Conservation (phyloP, 2,797 vertebrate genomes). For the Hydrocynus forskahlii region DNA sequence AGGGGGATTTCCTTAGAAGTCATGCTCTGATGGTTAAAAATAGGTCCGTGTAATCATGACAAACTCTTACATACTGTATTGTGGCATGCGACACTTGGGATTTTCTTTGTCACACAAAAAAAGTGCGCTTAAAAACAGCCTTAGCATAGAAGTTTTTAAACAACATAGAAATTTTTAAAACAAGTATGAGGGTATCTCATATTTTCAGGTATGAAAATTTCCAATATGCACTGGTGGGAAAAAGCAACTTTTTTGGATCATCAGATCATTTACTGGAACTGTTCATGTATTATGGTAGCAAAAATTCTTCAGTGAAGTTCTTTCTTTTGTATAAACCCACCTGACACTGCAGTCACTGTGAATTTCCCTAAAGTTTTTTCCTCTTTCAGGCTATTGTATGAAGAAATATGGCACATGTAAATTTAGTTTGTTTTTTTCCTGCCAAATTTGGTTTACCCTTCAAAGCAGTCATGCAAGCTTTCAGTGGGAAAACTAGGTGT, state of each 20-base stretch:
- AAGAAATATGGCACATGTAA: conserved; percentile 8
- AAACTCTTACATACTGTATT: conserved; percentile 42
- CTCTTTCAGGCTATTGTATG: neutral
- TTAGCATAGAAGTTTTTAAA: too few species aligned
- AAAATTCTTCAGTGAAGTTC: neutral
- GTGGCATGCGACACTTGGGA: conserved; percentile 45
- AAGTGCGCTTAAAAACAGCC: conserved; percentile 18
- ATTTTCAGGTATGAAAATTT: neutral
- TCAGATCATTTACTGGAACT: neutral
- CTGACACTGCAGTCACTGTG: neutral
- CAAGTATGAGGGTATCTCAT: neutral
- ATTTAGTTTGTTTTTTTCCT: neutral
- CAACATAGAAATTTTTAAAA: neutral
- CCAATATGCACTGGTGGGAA: neutral
- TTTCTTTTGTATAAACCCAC: neutral
- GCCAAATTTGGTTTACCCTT: neutral
- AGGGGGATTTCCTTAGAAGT: conserved; percentile 54
- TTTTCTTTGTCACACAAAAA: neutral
- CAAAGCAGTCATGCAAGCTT: neutral
- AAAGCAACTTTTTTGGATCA: too few species aligned
- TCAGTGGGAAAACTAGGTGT: conserved; percentile 10
- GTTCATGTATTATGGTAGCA: neutral
- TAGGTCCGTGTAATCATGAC: conserved; percentile 51
- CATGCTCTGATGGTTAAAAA: conserved; percentile 53
- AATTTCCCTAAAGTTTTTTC: conserved; percentile 34